These are phyloP conservation scores for Columbina picui DNA, from an alignment of 2,113 vertebrate species.

Conservation along the genomic window DNA sequence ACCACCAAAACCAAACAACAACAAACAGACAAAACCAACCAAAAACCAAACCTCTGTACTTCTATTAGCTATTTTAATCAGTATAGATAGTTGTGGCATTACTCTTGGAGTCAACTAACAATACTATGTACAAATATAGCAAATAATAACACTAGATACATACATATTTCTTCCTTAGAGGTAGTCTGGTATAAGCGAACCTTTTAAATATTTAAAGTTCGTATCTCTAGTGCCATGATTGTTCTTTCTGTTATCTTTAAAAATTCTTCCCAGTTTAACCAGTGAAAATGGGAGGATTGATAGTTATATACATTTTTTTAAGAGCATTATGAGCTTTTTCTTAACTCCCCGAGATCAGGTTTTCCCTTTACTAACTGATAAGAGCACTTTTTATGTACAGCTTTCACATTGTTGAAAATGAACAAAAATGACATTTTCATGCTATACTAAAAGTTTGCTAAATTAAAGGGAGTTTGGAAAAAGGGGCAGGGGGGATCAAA, in stretches of 20 bases:
- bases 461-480: neutral
- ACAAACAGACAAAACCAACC: too few species aligned
- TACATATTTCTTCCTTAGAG: neutral
- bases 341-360: neutral
- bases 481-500: accelerated
- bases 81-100: neutral
- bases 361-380: neutral
- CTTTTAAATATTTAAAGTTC: neutral
- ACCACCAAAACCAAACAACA: too few species aligned
- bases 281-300: neutral
- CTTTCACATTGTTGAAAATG: neutral
- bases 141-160: neutral
- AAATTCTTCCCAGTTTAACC: neutral
- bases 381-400: neutral
- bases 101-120: neutral
- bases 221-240: neutral
- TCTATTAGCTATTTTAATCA: neutral
- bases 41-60: neutral
- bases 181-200: neutral
- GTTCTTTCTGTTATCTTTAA: neutral
- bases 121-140: neutral
- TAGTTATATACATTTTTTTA: neutral
- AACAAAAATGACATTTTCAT: neutral
- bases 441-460: neutral
- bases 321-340: neutral